These are phyloP conservation scores for Picus viridis DNA, from an alignment of 2,797 vertebrate species.

Conservation along the genomic window DNA sequence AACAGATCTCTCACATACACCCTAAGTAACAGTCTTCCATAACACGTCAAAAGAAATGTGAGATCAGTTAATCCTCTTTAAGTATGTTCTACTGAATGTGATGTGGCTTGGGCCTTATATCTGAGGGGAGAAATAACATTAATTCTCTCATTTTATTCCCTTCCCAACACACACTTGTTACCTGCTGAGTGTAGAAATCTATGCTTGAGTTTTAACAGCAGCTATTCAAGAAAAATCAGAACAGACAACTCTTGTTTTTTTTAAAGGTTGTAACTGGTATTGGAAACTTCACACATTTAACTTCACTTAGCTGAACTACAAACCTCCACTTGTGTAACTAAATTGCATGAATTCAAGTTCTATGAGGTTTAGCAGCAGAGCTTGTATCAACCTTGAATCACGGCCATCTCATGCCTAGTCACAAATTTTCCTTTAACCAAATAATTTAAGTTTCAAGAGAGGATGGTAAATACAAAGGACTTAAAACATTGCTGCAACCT, in stretches of 20 bases:
- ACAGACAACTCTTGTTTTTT: neutral
- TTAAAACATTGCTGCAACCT: neutral
- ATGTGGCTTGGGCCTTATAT: neutral
- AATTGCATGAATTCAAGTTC: neutral
- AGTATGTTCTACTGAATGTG: neutral
- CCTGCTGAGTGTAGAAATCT: neutral
- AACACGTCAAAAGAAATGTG: neutral
- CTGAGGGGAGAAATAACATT: neutral
- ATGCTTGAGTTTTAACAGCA: neutral
- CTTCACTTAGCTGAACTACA: neutral
- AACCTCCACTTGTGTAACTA: neutral
- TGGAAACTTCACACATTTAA: neutral
- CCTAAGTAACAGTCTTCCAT: neutral
- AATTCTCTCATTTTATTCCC: neutral
- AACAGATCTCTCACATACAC: neutral
- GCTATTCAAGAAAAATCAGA: constrained; percentile 15
- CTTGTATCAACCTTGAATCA: neutral
- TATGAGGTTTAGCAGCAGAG: neutral
- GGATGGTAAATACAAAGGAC: neutral
- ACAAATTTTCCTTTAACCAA: neutral
- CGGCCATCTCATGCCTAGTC: neutral
- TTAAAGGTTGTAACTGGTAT: neutral
- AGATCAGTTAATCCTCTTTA: neutral
- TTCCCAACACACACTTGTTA: neutral
- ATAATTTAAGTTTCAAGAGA: neutral